phyloP scores from a whole-genome alignment of 2,797 vertebrate genomes.

The Triplophysa yarkandensis region DNA sequence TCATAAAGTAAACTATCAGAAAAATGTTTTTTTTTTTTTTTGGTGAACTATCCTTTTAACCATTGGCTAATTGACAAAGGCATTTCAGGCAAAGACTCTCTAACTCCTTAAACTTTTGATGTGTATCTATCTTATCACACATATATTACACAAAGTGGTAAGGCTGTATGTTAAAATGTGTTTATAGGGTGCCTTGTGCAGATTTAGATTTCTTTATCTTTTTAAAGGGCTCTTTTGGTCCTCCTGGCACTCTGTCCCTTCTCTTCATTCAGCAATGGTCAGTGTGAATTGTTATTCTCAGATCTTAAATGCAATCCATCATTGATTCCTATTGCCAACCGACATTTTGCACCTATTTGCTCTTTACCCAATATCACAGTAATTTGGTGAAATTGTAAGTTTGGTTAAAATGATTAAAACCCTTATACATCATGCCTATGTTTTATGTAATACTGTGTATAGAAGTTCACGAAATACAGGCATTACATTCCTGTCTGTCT shows the following conservation, averaged over 20 bases:
- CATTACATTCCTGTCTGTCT: constrained; percentile 61
- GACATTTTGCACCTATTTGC: not conserved
- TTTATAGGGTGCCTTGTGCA: constrained; percentile 75
- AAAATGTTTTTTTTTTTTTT: too few relatives aligned
- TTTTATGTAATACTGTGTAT: constrained; percentile 53
- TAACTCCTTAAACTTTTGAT: constrained; percentile 14
- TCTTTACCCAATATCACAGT: not conserved
- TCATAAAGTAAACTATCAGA: too few relatives aligned
- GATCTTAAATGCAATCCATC: not conserved
- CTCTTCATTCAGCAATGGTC: not conserved
- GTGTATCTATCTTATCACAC: constrained; percentile 20
- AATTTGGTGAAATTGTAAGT: not conserved
- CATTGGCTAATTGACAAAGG: not conserved
- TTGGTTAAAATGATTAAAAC: constrained; percentile 16
- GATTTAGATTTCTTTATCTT: constrained; percentile 52
- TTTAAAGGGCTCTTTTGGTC: constrained; percentile 10
- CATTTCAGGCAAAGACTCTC: constrained; percentile 2
- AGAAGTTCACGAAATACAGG: constrained; percentile 48
- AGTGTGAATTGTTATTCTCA: not conserved
- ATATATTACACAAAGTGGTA: constrained; percentile 41
- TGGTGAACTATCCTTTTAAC: too few relatives aligned
- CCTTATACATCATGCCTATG: not conserved
- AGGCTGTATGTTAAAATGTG: constrained; percentile 68
- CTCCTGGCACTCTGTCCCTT: constrained; percentile 51
- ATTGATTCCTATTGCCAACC: not conserved